Conservation (phyloP, 2,888 invertebrate genomes). For the Diaperis boleti region DNA sequence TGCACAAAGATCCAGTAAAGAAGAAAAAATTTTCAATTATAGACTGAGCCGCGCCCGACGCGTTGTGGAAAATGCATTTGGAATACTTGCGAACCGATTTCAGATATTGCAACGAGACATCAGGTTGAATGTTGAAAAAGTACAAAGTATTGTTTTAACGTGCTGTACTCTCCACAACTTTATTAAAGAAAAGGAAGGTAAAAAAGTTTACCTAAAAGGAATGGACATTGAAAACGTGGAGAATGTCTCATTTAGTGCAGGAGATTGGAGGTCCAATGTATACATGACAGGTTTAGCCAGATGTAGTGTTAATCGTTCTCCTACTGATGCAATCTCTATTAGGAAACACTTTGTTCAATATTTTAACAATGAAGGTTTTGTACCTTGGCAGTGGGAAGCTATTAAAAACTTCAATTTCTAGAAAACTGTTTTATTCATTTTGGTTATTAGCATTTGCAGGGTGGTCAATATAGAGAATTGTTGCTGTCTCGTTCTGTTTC, state of each 20-base stretch:
- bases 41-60: neutral
- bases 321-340: no score
- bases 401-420: neutral
- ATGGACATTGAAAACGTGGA: neutral
- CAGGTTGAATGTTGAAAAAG: neutral
- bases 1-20: slow-evolving; percentile 15
- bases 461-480: no score
- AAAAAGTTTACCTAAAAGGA: neutral
- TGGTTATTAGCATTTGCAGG: no score
- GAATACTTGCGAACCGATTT: neutral
- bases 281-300: no score
- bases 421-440: no score
- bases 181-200: neutral
- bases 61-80: neutral
- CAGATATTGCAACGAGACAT: neutral
- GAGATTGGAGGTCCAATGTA: neutral
- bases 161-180: neutral
- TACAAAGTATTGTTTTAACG: neutral
- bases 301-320: no score
- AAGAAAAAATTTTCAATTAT: slow-evolving; percentile 1
- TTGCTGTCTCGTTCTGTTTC: no score
- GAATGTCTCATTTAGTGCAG: neutral
- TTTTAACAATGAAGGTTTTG: neutral
- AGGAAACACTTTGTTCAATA: no score
- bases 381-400: neutral